Conservation (phyloP, 2,797 vertebrate species). For the Orientallactaga sibirica region DNA sequence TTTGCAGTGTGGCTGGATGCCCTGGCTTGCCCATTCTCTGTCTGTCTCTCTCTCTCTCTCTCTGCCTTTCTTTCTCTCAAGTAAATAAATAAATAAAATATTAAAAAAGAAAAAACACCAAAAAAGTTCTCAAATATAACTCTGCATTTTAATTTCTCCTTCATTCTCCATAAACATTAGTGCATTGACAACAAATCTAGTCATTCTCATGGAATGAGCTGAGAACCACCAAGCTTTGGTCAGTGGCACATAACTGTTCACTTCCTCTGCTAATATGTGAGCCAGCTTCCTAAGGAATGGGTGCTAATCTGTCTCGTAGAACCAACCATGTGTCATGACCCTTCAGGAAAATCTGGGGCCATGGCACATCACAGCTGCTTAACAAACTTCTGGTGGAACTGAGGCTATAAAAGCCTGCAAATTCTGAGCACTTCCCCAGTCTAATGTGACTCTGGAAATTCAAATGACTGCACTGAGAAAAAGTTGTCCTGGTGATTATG, state of each 20-base stretch:
- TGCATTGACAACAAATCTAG: neutral
- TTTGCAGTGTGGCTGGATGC: too few relatives aligned
- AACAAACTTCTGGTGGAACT: conserved; percentile 39
- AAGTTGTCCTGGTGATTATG: conserved; percentile 20
- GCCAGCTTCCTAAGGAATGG: neutral
- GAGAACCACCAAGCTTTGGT: neutral
- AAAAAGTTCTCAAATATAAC: neutral
- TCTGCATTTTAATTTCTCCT: neutral
- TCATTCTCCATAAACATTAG: neutral
- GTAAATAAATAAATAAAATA: too few relatives aligned
- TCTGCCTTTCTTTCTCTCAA: too few relatives aligned
- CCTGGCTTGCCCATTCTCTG: too few relatives aligned
- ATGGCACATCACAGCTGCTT: neutral
- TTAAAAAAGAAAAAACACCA: too few relatives aligned
- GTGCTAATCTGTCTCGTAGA: neutral
- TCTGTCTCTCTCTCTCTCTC: too few relatives aligned
- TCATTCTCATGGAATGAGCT: neutral
- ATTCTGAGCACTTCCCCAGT: conserved; percentile 40
- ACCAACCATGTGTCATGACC: neutral
- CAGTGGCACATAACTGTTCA: neutral
- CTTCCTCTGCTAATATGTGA: neutral
- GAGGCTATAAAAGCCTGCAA: neutral
- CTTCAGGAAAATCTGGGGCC: neutral
- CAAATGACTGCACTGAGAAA: conserved; percentile 37
- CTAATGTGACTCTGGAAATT: conserved; percentile 57